These are phyloP conservation scores for Gila robusta DNA, from an alignment of 2,797 vertebrate species.

Conservation along the genomic window DNA sequence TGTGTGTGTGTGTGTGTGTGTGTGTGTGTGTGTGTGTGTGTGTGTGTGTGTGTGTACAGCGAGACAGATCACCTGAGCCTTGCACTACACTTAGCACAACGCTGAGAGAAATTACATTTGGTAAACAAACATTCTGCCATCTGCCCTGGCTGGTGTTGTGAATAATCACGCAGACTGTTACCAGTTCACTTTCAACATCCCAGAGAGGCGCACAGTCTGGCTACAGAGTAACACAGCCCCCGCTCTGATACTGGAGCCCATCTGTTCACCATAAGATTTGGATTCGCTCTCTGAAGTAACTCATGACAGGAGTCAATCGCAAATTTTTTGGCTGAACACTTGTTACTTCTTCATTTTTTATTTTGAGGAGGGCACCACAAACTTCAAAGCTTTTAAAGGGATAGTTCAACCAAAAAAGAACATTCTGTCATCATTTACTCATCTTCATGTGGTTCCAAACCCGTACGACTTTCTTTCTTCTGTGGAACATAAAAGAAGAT, in stretches of 20 bases:
- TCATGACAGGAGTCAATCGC: neutral
- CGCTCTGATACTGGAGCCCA: neutral
- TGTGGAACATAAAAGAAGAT: neutral
- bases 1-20: neutral
- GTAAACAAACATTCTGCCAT: conserved; percentile 65
- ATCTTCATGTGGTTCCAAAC: neutral
- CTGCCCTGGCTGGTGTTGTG: conserved; percentile 53
- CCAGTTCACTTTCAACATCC: conserved; percentile 56
- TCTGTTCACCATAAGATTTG: conserved; percentile 11
- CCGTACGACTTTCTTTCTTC: neutral
- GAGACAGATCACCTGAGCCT: conserved; percentile 42
- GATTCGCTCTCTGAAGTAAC: neutral
- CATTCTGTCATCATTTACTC: neutral
- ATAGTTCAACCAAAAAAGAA: neutral
- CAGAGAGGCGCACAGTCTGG: neutral
- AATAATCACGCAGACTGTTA: conserved; percentile 54
- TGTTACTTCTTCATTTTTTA: neutral
- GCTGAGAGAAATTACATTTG: conserved; percentile 56
- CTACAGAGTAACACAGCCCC: neutral
- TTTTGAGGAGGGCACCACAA: neutral
- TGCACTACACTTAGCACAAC: conserved; percentile 27
- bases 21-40: neutral
- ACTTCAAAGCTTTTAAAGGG: neutral
- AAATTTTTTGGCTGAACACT: neutral
- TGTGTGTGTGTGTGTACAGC: conserved; percentile 22